Evolutionary conservation across 2,888 invertebrate species (phyloP).

Genomic region (Tiliacea aurago): DNA sequence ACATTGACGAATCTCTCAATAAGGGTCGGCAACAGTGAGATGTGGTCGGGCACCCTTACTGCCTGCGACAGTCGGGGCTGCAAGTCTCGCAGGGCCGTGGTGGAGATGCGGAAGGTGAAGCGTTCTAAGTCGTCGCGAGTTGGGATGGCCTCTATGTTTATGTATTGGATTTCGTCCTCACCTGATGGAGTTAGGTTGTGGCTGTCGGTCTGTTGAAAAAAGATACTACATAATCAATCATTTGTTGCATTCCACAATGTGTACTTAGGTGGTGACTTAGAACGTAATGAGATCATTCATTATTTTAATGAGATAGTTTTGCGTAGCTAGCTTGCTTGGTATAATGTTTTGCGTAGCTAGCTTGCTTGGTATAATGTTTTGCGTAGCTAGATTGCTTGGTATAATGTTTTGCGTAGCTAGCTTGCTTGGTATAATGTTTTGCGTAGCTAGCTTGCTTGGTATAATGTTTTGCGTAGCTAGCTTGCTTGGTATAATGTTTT

Average conservation of each 20-base stretch:
- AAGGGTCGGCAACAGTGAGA: slow-evolving; percentile 92
- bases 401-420: not conserved
- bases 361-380: not conserved
- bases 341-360: not conserved
- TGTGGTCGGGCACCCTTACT: slow-evolving; percentile 81
- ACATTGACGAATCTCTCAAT: slow-evolving; percentile 96
- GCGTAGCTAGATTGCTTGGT: no score
- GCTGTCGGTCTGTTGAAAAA: slow-evolving; percentile 91
- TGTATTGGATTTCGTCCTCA: slow-evolving; percentile 93
- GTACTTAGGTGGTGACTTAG: no score
- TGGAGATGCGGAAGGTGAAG: slow-evolving; percentile 94
- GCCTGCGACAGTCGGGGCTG: slow-evolving; percentile 79
- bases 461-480: not conserved
- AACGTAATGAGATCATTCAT: no score
- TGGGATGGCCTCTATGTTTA: slow-evolving; percentile 95
- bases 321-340: not conserved
- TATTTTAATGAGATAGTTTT: not conserved
- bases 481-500: not conserved
- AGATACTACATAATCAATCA: not conserved
- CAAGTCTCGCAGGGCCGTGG: slow-evolving; percentile 94
- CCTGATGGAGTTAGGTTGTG: slow-evolving; percentile 93
- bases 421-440: not conserved
- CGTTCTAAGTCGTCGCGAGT: slow-evolving; percentile 89
- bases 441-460: not conserved
- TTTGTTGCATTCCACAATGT: no score